These are phyloP conservation scores for Lophius americanus DNA, from an alignment of 2,797 vertebrate genomes.

Conservation along the genomic window DNA sequence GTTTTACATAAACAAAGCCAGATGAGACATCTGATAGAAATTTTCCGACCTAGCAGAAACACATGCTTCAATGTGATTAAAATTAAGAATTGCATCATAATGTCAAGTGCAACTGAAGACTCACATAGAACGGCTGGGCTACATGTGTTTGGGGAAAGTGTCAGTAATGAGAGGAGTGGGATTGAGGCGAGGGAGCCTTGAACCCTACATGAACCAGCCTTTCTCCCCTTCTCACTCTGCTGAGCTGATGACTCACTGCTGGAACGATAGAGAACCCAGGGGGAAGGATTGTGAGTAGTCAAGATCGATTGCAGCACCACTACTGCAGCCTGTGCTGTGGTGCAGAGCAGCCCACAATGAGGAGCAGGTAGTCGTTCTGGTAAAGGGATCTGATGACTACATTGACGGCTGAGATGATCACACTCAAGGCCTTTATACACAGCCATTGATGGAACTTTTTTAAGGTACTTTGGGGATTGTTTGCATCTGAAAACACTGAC, in stretches of 20 bases:
- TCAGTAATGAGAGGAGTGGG: conserved; percentile 49
- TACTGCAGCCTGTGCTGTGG: conserved; percentile 8
- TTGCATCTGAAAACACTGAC: too few species aligned
- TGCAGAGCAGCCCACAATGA: neutral
- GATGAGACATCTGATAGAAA: conserved; percentile 5
- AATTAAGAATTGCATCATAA: conserved; percentile 14
- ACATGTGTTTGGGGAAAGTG: conserved; percentile 52
- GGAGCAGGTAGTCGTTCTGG: conserved; percentile 28
- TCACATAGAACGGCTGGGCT: conserved; percentile 15
- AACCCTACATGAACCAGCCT: conserved; percentile 74
- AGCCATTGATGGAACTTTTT: too few species aligned
- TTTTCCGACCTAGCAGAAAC: conserved; percentile 6
- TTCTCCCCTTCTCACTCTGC: conserved; percentile 46
- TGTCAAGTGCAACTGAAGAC: conserved; percentile 44
- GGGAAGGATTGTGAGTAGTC: conserved; percentile 27
- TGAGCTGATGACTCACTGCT: conserved; percentile 73
- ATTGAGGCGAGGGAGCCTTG: conserved; percentile 61
- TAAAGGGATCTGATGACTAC: conserved; percentile 20
- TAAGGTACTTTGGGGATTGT: too few species aligned
- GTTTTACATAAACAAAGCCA: conserved; percentile 36
- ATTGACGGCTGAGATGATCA: conserved; percentile 8
- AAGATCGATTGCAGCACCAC: conserved; percentile 39
- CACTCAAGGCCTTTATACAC: neutral
- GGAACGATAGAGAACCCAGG: conserved; percentile 47
- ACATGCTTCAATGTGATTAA: conserved; percentile 14